Conservation (phyloP, 2,797 vertebrate genomes). For the Neostethus bicornis region DNA sequence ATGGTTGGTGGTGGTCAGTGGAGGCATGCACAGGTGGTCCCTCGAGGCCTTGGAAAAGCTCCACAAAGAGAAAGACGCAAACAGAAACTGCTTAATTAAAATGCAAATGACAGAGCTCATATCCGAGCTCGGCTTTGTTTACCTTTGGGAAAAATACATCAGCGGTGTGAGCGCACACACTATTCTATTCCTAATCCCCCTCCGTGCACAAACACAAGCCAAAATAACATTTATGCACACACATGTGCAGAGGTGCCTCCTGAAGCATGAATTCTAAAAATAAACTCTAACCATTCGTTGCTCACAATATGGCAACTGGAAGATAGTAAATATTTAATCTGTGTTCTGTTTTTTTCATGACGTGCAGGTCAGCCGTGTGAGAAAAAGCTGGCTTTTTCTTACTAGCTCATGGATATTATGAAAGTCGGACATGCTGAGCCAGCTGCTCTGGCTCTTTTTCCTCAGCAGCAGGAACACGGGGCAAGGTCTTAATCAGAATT, state of each 20-base stretch:
- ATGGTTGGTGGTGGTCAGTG: constrained; percentile 38
- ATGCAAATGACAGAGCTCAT: constrained; percentile 72
- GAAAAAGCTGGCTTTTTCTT: constrained; percentile 54
- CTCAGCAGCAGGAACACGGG: constrained; percentile 5
- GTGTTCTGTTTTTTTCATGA: constrained; percentile 18
- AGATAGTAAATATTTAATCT: constrained; percentile 74
- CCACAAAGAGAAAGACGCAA: constrained; percentile 44
- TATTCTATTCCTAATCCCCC: constrained; percentile 7
- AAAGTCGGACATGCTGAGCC: constrained; percentile 69
- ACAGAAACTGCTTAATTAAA: constrained; percentile 75
- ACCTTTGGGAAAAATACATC: constrained; percentile 39
- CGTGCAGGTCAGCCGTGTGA: constrained; percentile 53
- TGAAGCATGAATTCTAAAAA: constrained; percentile 64
- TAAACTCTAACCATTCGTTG: constrained; percentile 57
- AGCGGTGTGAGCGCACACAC: constrained; percentile 24
- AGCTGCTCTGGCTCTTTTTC: constrained; percentile 51
- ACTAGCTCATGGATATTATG: constrained; percentile 36
- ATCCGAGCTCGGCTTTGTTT: constrained; percentile 48
- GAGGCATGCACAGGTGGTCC: constrained; percentile 63
- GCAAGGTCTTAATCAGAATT: constrained; percentile 21
- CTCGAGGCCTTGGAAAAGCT: constrained; percentile 40
- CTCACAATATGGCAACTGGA: constrained; percentile 34
- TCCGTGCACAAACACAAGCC: not conserved
- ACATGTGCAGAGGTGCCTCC: constrained; percentile 26
- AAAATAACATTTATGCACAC: constrained; percentile 11